phyloP scores from a whole-genome alignment of 92 coral and sea anemone species.

The Micromussa lordhowensis region DNA sequence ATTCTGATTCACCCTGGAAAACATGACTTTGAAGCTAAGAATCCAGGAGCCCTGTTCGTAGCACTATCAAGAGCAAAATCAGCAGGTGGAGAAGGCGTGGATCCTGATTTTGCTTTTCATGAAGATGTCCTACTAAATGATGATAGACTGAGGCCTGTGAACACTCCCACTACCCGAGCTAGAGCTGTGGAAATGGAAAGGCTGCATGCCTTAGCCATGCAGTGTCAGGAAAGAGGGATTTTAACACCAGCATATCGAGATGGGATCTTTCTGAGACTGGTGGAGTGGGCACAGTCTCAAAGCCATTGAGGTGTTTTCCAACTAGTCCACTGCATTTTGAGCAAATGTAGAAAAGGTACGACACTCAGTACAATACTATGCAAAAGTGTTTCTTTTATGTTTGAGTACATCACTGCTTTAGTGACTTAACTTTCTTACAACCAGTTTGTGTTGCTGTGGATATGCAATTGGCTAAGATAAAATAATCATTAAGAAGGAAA shows the following conservation, averaged over 20 bases:
- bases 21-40: slow-evolving; percentile 47
- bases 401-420: too few relatives aligned
- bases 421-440: too few relatives aligned
- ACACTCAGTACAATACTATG: too few relatives aligned
- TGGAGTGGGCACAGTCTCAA: slow-evolving; percentile 47
- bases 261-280: slow-evolving; percentile 31
- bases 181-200: slow-evolving; percentile 47
- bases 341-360: too few relatives aligned
- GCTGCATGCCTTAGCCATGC: slow-evolving; percentile 21
- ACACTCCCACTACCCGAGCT: slow-evolving; percentile 51
- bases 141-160: slow-evolving; percentile 43
- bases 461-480: too few relatives aligned
- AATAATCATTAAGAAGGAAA: too few relatives aligned
- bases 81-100: slow-evolving; percentile 28
- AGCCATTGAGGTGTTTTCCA: too few relatives aligned
- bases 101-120: slow-evolving; percentile 64
- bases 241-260: slow-evolving; percentile 46
- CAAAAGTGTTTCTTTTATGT: too few relatives aligned
- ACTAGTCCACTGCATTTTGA: too few relatives aligned
- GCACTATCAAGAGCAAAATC: slow-evolving; percentile 56
- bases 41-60: slow-evolving; percentile 59
- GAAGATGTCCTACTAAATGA: slow-evolving; percentile 51
- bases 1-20: slow-evolving; percentile 55
- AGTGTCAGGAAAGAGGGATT: slow-evolving; percentile 25
- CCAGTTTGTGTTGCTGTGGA: too few relatives aligned